Evolutionary conservation across 1,140 invertebrate genomes (phyloP), one percentile per base, ranked within the genome.

Genomic region (Mizuhopecten yessoensis): DNA sequence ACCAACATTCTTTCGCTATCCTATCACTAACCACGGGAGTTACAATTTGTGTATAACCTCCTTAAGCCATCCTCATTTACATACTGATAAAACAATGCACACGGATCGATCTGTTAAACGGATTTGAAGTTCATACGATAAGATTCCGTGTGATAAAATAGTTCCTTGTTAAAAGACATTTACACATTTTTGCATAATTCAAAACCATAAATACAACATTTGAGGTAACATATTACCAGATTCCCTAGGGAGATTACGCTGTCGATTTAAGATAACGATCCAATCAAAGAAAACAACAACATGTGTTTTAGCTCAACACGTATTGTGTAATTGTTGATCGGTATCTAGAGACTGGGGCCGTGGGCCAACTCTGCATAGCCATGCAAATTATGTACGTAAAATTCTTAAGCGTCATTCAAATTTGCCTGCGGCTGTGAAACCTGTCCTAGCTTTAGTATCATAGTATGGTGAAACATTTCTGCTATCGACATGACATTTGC

Each of bases 251-350:
- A 45, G 57, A 75, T n/a, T 29, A 29, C 29, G 57, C 7, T 29
- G 57, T 75, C 57, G 57, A 75, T 29, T 29, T 29, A 0, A 75
- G 57, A 75, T 75, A 75, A 75, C 23, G 57, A 23, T 29, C 17
- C 11, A 75, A 75, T 75, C 57, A 75, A 75, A 75, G 57, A 75
- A 75, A 75, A 75, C 57, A 75, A 75, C 57, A 75, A 75, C 57
- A 75, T 75, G 23, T 75, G 57, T 75, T 75, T 75, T 75, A 29
- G 57, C 57, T 75, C 57, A 75, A 29, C 57, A 75, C 57, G 57
- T 75, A n/a, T 75, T 75, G 57, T 75, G 57, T 75, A 75, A 75
- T 75, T 75, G 57, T 23, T 75, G 57, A 75, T 75, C 23, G n/a
- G 57, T 75, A 75, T 75, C 57, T 29, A n/a, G 23, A 75, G 57